Base-by-base conservation (phyloP, 2,888 invertebrate genomes). In the Cantharis flavilabris region DNA sequence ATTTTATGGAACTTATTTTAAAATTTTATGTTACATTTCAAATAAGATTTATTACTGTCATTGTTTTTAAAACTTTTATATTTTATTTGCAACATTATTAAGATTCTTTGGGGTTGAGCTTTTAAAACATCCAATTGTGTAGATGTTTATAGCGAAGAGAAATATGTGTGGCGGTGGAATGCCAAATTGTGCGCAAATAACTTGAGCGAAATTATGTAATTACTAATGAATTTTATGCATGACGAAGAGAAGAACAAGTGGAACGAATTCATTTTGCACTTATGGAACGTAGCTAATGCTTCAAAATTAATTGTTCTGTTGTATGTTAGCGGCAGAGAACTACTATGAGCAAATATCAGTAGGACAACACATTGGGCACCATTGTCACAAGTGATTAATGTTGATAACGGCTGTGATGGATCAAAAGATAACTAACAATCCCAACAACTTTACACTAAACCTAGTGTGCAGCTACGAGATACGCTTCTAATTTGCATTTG, bases 361-460 rank as follows among this genome's bases (percentile, higher is more conserved):
- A 76, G 80, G 79, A 79, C 79, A 79, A 76, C 79, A 76, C 78
- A 77, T 78, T 78, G 80, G 81, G 78, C 78, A 73, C 79, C 75
- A 81, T 82, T 82, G 82, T 82, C 76, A 77, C 70, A 71, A 72
- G 79, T 83, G 82, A 82, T 82, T 82, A 82, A 82, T 83, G 82
- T 80, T 80, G 81, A 83, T 82, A 82, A 82, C 81, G 79, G 73
- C 74, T 70, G 77, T 82, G 82, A 82, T 82, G 79, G 83, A 82
- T 80, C 79, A 72, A 79, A 79, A 80, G 82, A 83, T 82, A 83
- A 82, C 81, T 77, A 80, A 78, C 73, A 75, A 74, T 75, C 71
- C 78, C 78, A 67, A 75, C 76, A 80, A 79, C 77, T 79, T 79
- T 77, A 73, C 80, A 79, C 73, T 75, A 77, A 73, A 67, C 79